Conservation (phyloP, 1,140 invertebrate species). For the Meteorus sp. region DNA sequence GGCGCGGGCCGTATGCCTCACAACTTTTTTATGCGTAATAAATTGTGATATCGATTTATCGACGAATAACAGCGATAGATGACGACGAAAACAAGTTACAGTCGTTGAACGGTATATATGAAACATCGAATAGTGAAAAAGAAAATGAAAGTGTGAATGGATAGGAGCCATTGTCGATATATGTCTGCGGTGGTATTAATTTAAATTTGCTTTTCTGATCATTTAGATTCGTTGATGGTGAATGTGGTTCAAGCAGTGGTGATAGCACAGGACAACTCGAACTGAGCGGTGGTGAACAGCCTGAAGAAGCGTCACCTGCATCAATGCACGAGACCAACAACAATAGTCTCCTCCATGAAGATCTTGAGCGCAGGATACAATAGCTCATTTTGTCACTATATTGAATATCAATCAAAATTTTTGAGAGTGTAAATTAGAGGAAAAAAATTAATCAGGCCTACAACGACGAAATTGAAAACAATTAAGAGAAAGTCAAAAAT, state of each 20-base stretch:
- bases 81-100: conserved; percentile 28
- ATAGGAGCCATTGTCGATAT: neutral
- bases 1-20: no score
- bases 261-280: conserved; percentile 56
- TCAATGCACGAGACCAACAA: conserved; percentile 57
- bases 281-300: conserved; percentile 53
- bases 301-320: conserved; percentile 52
- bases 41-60: conserved; percentile 28
- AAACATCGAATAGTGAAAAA: conserved; percentile 7
- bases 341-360: conserved; percentile 56
- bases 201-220: no score
- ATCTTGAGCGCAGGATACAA: conserved; percentile 55
- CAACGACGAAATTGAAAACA: no score
- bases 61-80: conserved; percentile 20
- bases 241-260: conserved; percentile 56
- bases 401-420: neutral
- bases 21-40: conserved; percentile 23
- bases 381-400: conserved; percentile 23
- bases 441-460: neutral
- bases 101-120: conserved; percentile 12
- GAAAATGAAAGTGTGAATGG: neutral
- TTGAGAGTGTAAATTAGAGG: neutral
- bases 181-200: no score
- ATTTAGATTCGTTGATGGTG: conserved; percentile 57
- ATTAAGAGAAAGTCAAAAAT: no score